phyloP scores from a whole-genome alignment of 1,140 invertebrate species.

The Drosophila lowei region DNA sequence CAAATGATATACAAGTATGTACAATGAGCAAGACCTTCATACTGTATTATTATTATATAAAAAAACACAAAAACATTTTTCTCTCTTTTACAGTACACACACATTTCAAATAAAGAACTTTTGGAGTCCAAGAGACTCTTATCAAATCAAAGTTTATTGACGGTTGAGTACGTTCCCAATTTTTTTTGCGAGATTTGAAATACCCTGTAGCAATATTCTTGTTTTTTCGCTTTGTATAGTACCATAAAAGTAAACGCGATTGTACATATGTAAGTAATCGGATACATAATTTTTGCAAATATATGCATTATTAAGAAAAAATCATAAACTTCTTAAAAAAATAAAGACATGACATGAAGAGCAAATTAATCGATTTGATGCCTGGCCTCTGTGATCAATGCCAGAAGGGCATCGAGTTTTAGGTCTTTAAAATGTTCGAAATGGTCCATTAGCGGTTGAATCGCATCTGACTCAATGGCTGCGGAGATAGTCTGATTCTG shows the following conservation, averaged over 20 bases:
- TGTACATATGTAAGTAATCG: constrained; percentile 51
- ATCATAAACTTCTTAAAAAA: constrained; percentile 48
- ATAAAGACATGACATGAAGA: constrained; percentile 21
- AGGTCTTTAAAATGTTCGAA: constrained; percentile 80
- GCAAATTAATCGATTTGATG: constrained; percentile 75
- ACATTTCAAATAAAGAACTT: constrained; percentile 60
- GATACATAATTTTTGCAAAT: constrained; percentile 55
- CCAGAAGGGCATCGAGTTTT: constrained; percentile 78
- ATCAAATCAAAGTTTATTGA: constrained; percentile 54
- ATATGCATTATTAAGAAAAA: constrained; percentile 39
- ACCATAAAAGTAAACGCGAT: constrained; percentile 40
- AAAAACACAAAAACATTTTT: constrained; percentile 20
- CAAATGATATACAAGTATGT: constrained; percentile 69
- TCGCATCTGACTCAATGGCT: constrained; percentile 80
- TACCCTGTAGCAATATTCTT: constrained; percentile 51
- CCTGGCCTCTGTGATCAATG: constrained; percentile 78
- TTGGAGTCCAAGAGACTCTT: constrained; percentile 47
- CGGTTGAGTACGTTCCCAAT: constrained; percentile 33
- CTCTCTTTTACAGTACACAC: constrained; percentile 47
- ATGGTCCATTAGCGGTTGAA: constrained; percentile 79
- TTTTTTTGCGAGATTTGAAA: constrained; percentile 39
- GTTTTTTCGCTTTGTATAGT: constrained; percentile 16
- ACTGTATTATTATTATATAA: constrained; percentile 54
- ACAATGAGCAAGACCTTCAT: constrained; percentile 68
- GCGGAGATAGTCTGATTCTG: constrained; percentile 80